Conservation (phyloP, 1,140 invertebrate genomes). For the Temnothorax curvispinosus region DNA sequence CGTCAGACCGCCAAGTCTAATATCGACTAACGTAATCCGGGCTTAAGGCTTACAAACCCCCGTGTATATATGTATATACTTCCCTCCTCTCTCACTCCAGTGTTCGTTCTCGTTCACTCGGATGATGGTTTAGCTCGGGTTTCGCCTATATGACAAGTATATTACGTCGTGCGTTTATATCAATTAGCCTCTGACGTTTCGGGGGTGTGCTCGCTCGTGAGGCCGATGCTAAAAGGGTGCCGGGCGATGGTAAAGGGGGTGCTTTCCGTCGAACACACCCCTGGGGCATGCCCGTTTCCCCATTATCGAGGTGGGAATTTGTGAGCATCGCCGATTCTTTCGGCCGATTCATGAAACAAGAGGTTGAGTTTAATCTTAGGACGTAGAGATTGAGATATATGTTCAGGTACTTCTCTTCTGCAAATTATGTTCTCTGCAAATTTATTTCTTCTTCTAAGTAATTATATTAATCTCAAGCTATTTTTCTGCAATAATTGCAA, state of each 20-base stretch:
- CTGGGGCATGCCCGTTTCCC: slow-evolving; percentile 10
- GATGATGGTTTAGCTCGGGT: slow-evolving; percentile 60
- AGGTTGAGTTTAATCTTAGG: not conserved
- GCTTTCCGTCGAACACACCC: slow-evolving; percentile 64
- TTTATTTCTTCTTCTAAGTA: not conserved
- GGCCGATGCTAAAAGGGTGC: slow-evolving; percentile 73
- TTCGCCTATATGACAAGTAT: slow-evolving; percentile 83
- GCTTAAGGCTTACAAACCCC: slow-evolving; percentile 76
- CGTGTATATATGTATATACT: slow-evolving; percentile 37
- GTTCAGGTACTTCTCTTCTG: not conserved
- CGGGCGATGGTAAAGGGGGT: slow-evolving; percentile 58
- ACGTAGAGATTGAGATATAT: not conserved
- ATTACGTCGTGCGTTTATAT: slow-evolving; percentile 84
- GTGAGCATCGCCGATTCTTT: slow-evolving; percentile 17
- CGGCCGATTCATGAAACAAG: slow-evolving; percentile 4
- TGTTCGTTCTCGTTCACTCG: slow-evolving; percentile 41
- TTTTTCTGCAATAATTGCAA: not conserved
- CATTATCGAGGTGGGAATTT: slow-evolving; percentile 41
- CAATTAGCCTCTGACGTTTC: slow-evolving; percentile 82
- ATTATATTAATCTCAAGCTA: not conserved
- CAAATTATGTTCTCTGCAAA: not conserved
- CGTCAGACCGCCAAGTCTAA: slow-evolving; percentile 77
- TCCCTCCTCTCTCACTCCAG: slow-evolving; percentile 35
- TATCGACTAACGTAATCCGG: slow-evolving; percentile 80
- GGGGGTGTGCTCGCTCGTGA: slow-evolving; percentile 76